phyloP scores from a whole-genome alignment of 2,113 vertebrate species.

The Sinocyclocheilus anophthalmus region DNA sequence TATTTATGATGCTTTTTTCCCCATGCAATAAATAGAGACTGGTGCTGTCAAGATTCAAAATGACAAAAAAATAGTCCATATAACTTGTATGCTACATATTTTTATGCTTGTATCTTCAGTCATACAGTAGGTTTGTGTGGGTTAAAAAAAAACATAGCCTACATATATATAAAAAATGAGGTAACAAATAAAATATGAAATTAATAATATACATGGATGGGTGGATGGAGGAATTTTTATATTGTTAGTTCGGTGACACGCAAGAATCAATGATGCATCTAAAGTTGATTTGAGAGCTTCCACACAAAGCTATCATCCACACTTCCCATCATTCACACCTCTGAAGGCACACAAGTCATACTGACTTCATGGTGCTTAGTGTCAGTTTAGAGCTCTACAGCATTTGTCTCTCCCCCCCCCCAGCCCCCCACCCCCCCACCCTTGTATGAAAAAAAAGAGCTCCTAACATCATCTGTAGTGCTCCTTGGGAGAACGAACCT shows the following conservation, averaged over 20 bases:
- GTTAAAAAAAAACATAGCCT: no score
- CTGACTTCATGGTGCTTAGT: not conserved
- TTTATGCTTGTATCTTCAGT: not conserved
- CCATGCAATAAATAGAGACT: no score
- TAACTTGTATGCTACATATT: not conserved
- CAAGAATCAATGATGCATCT: not conserved
- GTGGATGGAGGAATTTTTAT: no score
- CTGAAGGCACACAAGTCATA: not conserved
- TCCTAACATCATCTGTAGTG: not conserved
- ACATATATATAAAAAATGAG: no score
- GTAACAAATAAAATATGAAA: no score
- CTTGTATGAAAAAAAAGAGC: not conserved
- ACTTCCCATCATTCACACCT: not conserved
- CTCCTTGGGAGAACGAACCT: not conserved
- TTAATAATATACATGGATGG: no score
- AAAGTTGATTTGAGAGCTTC: not conserved
- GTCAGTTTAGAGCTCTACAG: not conserved
- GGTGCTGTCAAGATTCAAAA: not conserved
- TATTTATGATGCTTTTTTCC: not conserved
- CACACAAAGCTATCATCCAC: slow-evolving; percentile 6
- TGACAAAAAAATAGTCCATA: not conserved
- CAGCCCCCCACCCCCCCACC: accelerated
- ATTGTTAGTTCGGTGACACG: not conserved
- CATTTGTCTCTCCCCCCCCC: not conserved
- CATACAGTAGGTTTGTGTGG: not conserved